These are phyloP conservation scores for Glomeris maerens DNA, from an alignment of 1,140 invertebrate genomes.

Conservation along the genomic window DNA sequence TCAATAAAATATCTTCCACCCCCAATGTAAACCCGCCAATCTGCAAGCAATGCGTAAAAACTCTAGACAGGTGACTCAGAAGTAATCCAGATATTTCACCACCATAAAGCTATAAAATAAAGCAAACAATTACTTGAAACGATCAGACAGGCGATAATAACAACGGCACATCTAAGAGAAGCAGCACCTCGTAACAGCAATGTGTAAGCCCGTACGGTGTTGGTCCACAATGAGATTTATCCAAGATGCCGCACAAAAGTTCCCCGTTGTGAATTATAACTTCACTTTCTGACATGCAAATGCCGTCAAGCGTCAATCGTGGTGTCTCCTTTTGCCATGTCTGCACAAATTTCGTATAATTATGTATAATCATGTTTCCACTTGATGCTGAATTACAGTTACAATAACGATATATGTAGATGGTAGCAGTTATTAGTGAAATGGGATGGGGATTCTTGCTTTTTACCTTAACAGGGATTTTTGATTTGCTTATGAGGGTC, in stretches of 20 bases:
- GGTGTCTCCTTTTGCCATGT: constrained; percentile 46
- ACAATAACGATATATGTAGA: no score
- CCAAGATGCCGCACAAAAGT: constrained; percentile 81
- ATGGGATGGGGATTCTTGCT: no score
- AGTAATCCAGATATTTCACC: constrained; percentile 62
- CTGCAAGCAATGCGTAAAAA: constrained; percentile 85
- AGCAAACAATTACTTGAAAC: constrained; percentile 1
- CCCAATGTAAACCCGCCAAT: constrained; percentile 85
- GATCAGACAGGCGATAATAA: constrained; percentile 2
- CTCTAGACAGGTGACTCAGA: constrained; percentile 73
- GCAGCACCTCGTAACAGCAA: constrained; percentile 68
- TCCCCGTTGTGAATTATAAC: constrained; percentile 81
- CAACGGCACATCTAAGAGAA: background rate
- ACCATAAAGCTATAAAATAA: constrained; percentile 62
- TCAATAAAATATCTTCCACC: constrained; percentile 83
- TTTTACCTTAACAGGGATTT: constrained; percentile 59
- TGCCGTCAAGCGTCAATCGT: no score
- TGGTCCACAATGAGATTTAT: constrained; percentile 92
- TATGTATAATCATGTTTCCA: no score
- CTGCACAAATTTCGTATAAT: no score
- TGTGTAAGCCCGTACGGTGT: constrained; percentile 87
- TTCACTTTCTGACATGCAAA: constrained; percentile 65
- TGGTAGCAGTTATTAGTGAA: no score
- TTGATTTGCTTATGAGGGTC: constrained; percentile 64
- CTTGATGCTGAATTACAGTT: no score